Conservation (phyloP, 2,113 vertebrate species). For the Plectropomus leopardus region DNA sequence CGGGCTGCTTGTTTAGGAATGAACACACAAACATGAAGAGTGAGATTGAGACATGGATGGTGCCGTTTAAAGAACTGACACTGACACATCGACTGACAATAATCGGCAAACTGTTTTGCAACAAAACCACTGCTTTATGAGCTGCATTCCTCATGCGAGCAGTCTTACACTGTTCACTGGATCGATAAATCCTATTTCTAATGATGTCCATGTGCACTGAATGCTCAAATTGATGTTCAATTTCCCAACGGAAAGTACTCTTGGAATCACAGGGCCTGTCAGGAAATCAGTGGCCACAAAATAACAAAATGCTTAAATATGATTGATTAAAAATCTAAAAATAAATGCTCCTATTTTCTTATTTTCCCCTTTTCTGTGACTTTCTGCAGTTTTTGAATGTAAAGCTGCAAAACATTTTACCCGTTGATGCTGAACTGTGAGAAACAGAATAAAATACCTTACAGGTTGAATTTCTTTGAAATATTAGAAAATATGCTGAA, state of each 20-base stretch:
- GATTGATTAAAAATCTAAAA: neutral
- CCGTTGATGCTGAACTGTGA: neutral
- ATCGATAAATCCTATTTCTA: slow-evolving; percentile 52
- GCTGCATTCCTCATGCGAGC: slow-evolving; percentile 41
- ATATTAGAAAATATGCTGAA: slow-evolving; percentile 29
- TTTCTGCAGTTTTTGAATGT: neutral
- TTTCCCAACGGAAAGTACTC: slow-evolving; percentile 14
- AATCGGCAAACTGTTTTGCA: slow-evolving; percentile 33
- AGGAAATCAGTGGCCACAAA: slow-evolving; percentile 6
- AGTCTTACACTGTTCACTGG: slow-evolving; percentile 45
- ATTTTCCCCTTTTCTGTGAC: neutral
- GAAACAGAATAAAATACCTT: slow-evolving; percentile 7
- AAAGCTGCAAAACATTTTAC: neutral
- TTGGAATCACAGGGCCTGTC: slow-evolving; percentile 16
- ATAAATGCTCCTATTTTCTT: neutral
- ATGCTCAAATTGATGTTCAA: slow-evolving; percentile 21
- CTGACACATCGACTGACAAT: slow-evolving; percentile 48
- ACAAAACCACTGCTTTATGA: slow-evolving; percentile 24
- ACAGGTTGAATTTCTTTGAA: slow-evolving; percentile 42
- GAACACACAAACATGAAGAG: slow-evolving; percentile 60
- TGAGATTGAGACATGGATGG: slow-evolving; percentile 58
- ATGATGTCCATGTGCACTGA: slow-evolving; percentile 42
- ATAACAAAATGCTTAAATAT: slow-evolving; percentile 6
- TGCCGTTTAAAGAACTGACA: slow-evolving; percentile 39
- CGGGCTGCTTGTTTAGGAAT: slow-evolving; percentile 63